Evolutionary conservation across 2,888 invertebrate genomes (phyloP).

Genomic region (Thereva unica): DNA sequence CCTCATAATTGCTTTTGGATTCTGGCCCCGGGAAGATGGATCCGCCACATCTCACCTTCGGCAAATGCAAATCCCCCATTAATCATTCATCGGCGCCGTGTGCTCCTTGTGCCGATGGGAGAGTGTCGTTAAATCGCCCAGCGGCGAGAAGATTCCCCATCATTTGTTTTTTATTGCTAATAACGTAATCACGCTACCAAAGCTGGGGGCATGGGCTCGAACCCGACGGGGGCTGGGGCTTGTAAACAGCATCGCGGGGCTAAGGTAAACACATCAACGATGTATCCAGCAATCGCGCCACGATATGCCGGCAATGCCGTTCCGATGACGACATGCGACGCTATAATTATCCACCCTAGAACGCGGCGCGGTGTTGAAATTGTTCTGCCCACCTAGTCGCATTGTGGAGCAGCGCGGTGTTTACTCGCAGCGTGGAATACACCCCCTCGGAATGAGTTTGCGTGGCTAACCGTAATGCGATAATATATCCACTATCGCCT

Average conservation of each 20-base stretch:
- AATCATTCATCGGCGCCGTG: conserved; percentile 22
- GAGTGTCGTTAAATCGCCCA: conserved; percentile 2
- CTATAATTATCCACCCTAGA: conserved; percentile 18
- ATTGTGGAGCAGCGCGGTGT: conserved; percentile 5
- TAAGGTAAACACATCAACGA: background rate
- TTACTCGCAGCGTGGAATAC: conserved; percentile 7
- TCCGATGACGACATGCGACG: too few relatives aligned
- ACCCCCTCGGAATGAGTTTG: background rate
- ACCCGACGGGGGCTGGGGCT: conserved; percentile 8
- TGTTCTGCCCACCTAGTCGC: background rate
- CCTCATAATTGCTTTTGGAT: conserved; percentile 12
- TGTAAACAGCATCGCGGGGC: conserved; percentile 1
- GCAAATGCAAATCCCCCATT: conserved; percentile 9
- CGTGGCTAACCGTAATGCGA: conserved; percentile 13
- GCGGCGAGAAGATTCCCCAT: conserved; percentile 17
- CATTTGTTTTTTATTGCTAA: background rate
- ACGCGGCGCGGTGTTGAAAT: background rate
- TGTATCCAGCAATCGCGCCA: background rate
- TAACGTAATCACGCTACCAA: conserved; percentile 16
- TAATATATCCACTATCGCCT: background rate
- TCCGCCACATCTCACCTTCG: conserved; percentile 12
- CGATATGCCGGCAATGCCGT: background rate
- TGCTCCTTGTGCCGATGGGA: conserved; percentile 10
- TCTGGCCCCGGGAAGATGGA: conserved; percentile 1
- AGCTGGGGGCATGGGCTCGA: background rate